phyloP scores from a whole-genome alignment of 1,140 invertebrate genomes.

The Oedothorax gibbosus region DNA sequence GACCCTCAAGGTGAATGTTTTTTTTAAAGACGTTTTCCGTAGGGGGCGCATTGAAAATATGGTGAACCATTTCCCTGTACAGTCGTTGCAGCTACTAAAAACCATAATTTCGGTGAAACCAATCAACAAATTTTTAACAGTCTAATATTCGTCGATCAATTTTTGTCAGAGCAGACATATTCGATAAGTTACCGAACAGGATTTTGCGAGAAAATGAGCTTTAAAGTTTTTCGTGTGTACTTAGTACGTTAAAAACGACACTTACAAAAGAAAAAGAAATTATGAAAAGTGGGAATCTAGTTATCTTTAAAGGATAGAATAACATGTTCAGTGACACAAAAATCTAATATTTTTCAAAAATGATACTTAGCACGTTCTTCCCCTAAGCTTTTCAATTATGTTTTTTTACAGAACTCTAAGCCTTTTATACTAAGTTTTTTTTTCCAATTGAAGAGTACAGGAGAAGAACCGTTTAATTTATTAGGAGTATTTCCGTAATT shows the following conservation, averaged over 20 bases:
- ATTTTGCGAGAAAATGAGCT: neutral
- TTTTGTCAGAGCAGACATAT: neutral
- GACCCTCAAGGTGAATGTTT: conserved; percentile 78
- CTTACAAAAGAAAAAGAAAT: too few relatives aligned
- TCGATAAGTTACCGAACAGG: neutral
- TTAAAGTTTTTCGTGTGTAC: too few relatives aligned
- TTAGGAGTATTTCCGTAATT: neutral
- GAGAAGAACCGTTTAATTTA: neutral
- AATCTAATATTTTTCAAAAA: too few relatives aligned
- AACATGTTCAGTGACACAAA: too few relatives aligned
- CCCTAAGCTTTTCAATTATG: too few relatives aligned
- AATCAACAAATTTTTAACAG: neutral
- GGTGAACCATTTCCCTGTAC: too few relatives aligned
- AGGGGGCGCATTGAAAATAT: neutral
- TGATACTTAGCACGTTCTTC: too few relatives aligned
- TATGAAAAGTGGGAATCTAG: too few relatives aligned
- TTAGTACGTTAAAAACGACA: too few relatives aligned
- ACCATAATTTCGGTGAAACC: neutral
- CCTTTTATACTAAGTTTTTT: too few relatives aligned
- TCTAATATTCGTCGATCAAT: neutral
- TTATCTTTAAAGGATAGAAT: too few relatives aligned
- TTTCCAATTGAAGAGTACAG: neutral
- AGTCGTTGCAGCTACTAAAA: neutral
- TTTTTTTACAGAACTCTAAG: too few relatives aligned
- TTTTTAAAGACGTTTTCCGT: neutral